Base-by-base conservation (phyloP, 1,140 invertebrate species). In the Drosophila ercepeae region DNA sequence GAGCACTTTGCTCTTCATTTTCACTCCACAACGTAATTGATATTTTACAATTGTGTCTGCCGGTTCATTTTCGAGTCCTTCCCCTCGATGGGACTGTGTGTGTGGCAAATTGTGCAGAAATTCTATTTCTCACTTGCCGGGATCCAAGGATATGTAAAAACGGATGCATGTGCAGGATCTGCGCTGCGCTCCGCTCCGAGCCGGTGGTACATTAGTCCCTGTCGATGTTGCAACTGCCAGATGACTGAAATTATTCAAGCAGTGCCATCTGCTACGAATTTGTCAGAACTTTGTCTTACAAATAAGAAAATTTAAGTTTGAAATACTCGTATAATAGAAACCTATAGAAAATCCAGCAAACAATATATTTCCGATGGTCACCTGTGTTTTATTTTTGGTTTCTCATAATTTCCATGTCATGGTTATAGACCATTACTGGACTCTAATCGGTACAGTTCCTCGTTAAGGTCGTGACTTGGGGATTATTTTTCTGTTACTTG, bases 81-180 rank as follows among this genome's bases (percentile, higher is more conserved):
- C 18, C 9, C 29, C 51, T n/a, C 13, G 9, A 19, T 16, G 3
- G 5, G 25, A 18, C 46, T 9, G 23, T 42, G 19, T 59, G 48
- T 36, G 54, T 76, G 73, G 59, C 78, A 83, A 83, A 84, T 83
- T 75, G 79, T 86, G 79, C 81, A 75, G 81, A 84, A 86, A 86
- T 78, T 72, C 67, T 86, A 79, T 72, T 75, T 84, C 61, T 68
- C 70, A 78, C 75, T 75, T 73, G 61, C 13, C 53, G 51, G 46
- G 48, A 42, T 73, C 45, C 69, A 44, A 51, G 63, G 63, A 64
- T 53, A 36, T 34, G 18, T 25, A 21, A 29, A 65, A 49, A 16
- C 49, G 25, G 55, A 65, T 63, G 58, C 63, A 65, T 34, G 64
- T 42, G 58, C 5, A 39, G 36, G 46, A 68, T 60, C 41, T 52